Conservation (phyloP, 1,140 invertebrate genomes). For the Wasmannia auropunctata region DNA sequence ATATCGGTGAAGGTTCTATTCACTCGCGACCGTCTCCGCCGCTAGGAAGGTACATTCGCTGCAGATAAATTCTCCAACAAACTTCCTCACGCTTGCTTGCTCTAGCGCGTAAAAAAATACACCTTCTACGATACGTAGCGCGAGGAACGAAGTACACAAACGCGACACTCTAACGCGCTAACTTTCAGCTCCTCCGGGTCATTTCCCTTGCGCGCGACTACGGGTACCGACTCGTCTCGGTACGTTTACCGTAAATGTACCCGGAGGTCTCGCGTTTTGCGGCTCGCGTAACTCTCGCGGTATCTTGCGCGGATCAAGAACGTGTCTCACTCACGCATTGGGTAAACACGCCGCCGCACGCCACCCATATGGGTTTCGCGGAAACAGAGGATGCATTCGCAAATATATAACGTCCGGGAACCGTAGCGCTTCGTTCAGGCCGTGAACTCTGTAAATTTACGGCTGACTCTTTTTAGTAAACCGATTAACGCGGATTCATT, state of each 20-base stretch:
- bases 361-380: conserved; percentile 27
- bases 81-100: not conserved
- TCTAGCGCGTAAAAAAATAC: conserved; percentile 32
- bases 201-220: conserved; percentile 27
- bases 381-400: not conserved
- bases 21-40: not conserved
- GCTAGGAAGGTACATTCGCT: not conserved
- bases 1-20: not conserved
- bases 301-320: conserved; percentile 44
- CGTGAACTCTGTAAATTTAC: not conserved
- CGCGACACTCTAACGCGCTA: conserved; percentile 44
- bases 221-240: conserved; percentile 19
- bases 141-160: conserved; percentile 1
- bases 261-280: conserved; percentile 44
- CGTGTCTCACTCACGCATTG: conserved; percentile 43
- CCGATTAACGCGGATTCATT: not conserved
- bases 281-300: conserved; percentile 51
- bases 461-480: not conserved
- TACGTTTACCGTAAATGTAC: conserved; percentile 27
- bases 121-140: not conserved
- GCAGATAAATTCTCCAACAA: conserved; percentile 8
- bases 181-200: conserved; percentile 28
- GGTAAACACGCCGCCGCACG: not conserved
- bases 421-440: not conserved
- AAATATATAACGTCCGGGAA: not conserved